Evolutionary conservation across 2,113 vertebrate species (phyloP), one percentile per base, ranked within the genome.

Genomic region (Tetrax tetrax): DNA sequence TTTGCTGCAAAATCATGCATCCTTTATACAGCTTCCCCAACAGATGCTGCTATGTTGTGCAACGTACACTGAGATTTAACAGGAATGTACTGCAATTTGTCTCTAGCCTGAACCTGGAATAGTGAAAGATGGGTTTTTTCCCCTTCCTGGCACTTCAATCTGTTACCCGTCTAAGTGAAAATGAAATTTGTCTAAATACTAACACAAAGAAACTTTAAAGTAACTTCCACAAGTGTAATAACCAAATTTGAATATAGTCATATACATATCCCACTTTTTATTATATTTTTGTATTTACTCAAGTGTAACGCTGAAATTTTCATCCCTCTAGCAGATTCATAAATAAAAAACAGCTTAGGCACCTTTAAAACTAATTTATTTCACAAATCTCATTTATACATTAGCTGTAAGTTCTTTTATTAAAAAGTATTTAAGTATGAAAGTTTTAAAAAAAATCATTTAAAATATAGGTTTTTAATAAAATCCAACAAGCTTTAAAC

Each of bases 291-390:
- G 2, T 45, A 47, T 38, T 88, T 83, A 45, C 48, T 82, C 27
- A 83, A 37, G 13, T 48, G 28, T n/a, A 84, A 57, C 19, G 24
- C 28, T 72, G 38, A 88, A 69, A 16, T 61, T 56, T 83, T 24
- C n/a, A 90, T 11, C 43, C 48, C 20, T 69, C 41, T 54, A 86
- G 41, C 6, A 0, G 3, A 56, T 54, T 77, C 11, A 31, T 28
- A 57, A 81, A 79, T 56, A 66, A 77, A 68, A 68, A 64, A 45
- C 15, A 33, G 10, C 25, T 64, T 24, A 71, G 43, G 51, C 63
- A 92, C 14, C 85, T 93, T 97, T 77, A 83, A 97, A 97, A 86
- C n/a, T 2, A 6, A 48, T 98, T 98, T 97, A 97, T 98, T 98
- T 97, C 86, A 91, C 70, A 95, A 81, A 85, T 75, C 31, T 94